Conservation (phyloP, 2,888 invertebrate species). For the Lagria hirta region DNA sequence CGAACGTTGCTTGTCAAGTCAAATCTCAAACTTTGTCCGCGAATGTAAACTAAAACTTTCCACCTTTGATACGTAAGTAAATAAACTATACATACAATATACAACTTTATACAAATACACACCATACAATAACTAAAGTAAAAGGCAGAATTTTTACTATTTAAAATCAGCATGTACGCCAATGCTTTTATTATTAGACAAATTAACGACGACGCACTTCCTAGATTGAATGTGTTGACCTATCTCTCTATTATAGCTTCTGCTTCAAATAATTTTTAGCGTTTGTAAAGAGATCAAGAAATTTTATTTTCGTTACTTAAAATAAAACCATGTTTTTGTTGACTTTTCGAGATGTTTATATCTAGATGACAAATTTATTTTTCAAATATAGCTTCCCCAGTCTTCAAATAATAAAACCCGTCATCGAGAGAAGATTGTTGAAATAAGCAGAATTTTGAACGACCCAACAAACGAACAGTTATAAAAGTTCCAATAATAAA, state of each 20-base stretch:
- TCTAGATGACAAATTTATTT: slow-evolving; percentile 17
- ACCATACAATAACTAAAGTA: too few species aligned
- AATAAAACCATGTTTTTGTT: slow-evolving; percentile 5
- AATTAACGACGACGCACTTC: too few species aligned
- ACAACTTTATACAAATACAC: too few species aligned
- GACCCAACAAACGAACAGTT: slow-evolving; percentile 6
- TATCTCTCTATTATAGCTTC: slow-evolving; percentile 43
- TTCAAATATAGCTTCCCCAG: slow-evolving; percentile 2
- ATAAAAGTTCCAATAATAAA: slow-evolving; percentile 23
- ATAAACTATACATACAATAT: too few species aligned
- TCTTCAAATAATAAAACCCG: slow-evolving; percentile 5
- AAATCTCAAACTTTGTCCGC: too few species aligned
- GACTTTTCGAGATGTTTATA: slow-evolving; percentile 5
- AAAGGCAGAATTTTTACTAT: too few species aligned
- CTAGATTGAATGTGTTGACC: slow-evolving; percentile 40
- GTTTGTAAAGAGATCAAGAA: slow-evolving; percentile 9
- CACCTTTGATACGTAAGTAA: too few species aligned
- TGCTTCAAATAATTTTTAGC: slow-evolving; percentile 21
- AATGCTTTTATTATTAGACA: too few species aligned
- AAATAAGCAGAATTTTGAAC: slow-evolving; percentile 12
- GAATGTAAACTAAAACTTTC: too few species aligned
- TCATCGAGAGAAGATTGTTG: slow-evolving; percentile 4
- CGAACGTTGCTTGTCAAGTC: too few species aligned
- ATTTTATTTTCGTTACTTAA: slow-evolving; percentile 7
- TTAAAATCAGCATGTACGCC: too few species aligned